These are phyloP conservation scores for pig (Sus scrofa) DNA, from an alignment of 2,113 vertebrate genomes.

Conservation along the genomic window T2T-Sscrofa CM000818.6:93666001-93666500, in stretches of 20 bases:
- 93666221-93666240: not conserved
- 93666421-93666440: not conserved
- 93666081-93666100: not conserved
- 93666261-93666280: conserved; percentile 15
- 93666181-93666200: not conserved
- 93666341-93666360: not conserved
- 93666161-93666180: not conserved
- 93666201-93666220: not conserved
- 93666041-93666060: not conserved
- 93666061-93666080: not conserved
- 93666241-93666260: not conserved
- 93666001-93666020: not conserved
- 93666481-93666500: not conserved
- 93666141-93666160: not conserved
- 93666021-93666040: not conserved
- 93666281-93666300: conserved; percentile 24
- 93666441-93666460: not conserved
- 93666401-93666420: conserved; percentile 24
- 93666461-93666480: not conserved
- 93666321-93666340: not conserved
- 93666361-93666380: conserved; percentile 14
- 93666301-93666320: conserved; percentile 17
- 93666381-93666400: not conserved
- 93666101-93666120: not conserved
- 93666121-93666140: not conserved